Conservation (phyloP, 2,113 vertebrate species). For the Callopanchax toddi region DNA sequence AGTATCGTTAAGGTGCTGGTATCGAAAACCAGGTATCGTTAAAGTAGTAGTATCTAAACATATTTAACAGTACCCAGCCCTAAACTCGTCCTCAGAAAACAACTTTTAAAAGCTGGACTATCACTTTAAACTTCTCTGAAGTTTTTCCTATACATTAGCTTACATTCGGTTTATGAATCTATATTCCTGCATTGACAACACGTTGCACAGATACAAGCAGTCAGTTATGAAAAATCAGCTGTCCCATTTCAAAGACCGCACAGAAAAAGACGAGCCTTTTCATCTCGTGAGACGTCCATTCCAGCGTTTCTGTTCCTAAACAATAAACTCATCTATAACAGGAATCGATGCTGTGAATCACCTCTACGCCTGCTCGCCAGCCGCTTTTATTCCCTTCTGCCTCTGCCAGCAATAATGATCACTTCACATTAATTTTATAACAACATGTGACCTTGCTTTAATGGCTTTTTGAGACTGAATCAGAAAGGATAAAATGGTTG, state of each 20-base stretch:
- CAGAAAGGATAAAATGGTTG: not conserved
- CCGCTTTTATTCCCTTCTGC: not conserved
- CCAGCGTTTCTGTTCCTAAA: not conserved
- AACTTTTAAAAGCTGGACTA: too few species aligned
- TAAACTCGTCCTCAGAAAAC: too few species aligned
- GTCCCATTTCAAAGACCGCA: not conserved
- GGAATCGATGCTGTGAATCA: not conserved
- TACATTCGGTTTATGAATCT: too few species aligned
- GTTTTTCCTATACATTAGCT: too few species aligned
- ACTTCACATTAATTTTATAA: slow-evolving; percentile 12
- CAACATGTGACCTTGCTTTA: slow-evolving; percentile 7
- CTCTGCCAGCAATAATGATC: slow-evolving; percentile 5
- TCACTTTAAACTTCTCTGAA: too few species aligned
- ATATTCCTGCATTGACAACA: too few species aligned
- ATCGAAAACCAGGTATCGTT: too few species aligned
- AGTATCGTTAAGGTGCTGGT: too few species aligned
- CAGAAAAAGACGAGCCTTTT: not conserved
- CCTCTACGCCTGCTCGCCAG: not conserved
- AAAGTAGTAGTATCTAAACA: too few species aligned
- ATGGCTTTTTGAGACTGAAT: slow-evolving; percentile 9
- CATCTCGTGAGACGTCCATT: not conserved
- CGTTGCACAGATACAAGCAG: not conserved
- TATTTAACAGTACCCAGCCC: too few species aligned
- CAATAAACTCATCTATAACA: slow-evolving; percentile 3
- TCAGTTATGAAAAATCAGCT: not conserved